Percentiles rank a stretch among this genome's conserved stretches.
phyloP scores from a whole-genome alignment of 2,797 vertebrate species.

The Macrochelys suwanniensis region DNA sequence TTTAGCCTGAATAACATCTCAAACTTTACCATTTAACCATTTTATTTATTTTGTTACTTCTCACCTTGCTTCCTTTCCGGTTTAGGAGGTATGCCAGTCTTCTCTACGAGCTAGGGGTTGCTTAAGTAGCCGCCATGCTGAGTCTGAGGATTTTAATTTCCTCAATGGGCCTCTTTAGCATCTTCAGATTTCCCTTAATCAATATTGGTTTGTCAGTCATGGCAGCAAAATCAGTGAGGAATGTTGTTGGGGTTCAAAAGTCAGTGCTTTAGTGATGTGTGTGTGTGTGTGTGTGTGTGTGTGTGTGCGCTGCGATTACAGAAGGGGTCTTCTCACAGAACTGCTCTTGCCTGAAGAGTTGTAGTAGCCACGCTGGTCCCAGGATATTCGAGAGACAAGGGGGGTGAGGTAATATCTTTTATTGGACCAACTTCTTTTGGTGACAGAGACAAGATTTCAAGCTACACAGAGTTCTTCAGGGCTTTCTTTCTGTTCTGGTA shows the following conservation, averaged over 20 bases:
- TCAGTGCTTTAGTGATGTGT: neutral
- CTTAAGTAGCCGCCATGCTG: neutral
- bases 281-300: neutral
- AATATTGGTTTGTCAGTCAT: neutral
- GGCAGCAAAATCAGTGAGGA: neutral
- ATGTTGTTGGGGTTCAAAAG: neutral
- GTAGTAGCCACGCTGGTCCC: no score
- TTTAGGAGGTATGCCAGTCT: rapidly evolving
- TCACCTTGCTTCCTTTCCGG: neutral
- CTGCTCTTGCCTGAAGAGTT: no score
- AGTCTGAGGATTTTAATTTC: neutral
- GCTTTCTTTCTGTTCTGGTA: neutral
- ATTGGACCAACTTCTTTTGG: no score
- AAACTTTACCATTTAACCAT: neutral
- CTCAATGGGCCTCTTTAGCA: neutral
- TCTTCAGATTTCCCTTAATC: neutral
- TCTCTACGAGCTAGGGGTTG: rapidly evolving
- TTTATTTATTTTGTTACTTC: neutral
- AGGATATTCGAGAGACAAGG: no score
- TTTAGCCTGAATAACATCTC: rapidly evolving
- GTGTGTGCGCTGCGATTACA: no score
- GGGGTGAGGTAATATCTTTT: no score
- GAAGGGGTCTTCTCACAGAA: neutral
- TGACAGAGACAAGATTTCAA: no score
- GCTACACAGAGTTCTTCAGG: neutral